phyloP scores from a whole-genome alignment of 2,797 vertebrate species.

The Sebastes cheni region DNA sequence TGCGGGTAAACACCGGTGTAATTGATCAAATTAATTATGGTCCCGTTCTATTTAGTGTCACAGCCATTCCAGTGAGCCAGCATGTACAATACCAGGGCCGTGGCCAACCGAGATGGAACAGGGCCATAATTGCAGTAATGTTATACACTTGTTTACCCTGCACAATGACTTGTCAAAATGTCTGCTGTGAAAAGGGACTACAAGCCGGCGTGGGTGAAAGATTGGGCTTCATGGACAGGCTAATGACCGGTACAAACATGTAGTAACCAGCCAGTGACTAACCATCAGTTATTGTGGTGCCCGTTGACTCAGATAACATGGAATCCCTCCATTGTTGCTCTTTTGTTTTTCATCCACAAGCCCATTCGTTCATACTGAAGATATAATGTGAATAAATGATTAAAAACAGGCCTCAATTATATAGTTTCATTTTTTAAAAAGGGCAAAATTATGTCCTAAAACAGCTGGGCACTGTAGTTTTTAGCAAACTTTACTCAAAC shows the following conservation, averaged over 20 bases:
- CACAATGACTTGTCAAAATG: too few relatives aligned
- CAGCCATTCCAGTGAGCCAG: too few relatives aligned
- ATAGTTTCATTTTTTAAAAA: neutral
- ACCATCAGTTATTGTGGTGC: neutral
- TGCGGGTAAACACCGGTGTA: too few relatives aligned
- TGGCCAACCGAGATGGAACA: too few relatives aligned
- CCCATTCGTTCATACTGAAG: neutral
- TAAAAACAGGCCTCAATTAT: neutral
- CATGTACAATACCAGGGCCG: too few relatives aligned
- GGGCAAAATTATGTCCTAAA: neutral
- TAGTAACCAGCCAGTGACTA: neutral
- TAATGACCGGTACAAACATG: neutral
- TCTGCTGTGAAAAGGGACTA: too few relatives aligned
- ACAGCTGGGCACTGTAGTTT: neutral
- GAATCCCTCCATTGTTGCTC: neutral
- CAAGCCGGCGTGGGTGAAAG: neutral
- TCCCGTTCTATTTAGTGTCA: too few relatives aligned
- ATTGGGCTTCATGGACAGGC: neutral
- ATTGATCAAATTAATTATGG: too few relatives aligned
- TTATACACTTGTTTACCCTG: too few relatives aligned
- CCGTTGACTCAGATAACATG: neutral
- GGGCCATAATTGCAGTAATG: too few relatives aligned
- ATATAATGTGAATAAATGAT: neutral
- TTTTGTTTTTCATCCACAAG: neutral
- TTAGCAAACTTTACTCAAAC: neutral